Base-by-base conservation (phyloP, 2,888 invertebrate genomes). In the Octonoba sinensis region DNA sequence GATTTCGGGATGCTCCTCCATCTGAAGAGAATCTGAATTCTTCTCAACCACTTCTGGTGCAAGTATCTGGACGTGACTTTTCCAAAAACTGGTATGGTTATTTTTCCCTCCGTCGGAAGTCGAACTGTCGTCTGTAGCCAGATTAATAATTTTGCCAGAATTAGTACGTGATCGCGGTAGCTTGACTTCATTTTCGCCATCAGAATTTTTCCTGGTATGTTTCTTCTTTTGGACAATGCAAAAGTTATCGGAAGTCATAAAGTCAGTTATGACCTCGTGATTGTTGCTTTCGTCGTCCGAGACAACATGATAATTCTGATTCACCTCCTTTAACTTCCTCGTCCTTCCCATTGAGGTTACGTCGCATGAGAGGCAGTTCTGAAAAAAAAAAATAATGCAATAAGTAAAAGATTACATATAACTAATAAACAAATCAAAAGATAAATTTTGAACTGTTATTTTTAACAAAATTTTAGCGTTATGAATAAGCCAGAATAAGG, bases 231-330 rank as follows among this genome's bases (percentile, higher is more conserved):
- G 67, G 15, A 74, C 73, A 12, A 81, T 20, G 22, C 72, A 59
- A 27, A 81, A 81, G 22, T 81, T 57, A 54, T 74, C 79, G n/a
- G 79, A 74, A 22, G 73, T 73, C 15, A 81, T 57, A 60, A 79
- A 79, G n/a, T 74, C 73, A 12, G 13, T 16, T 24, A 24, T 20
- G 22, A 65, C n/a, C 8, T 65, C 49, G 47, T 54, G 18, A n/a
- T 24, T 15, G 24, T 44, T 11, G 13, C 60, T 24, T 15, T 65
- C 65, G 49, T 44, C 44, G 20, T 62, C 56, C 11, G 60, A 64
- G n/a, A 56, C 60, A 22, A 27, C 36, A 6, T 69, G 44, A 6
- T 18, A 44, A 27, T 27, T 51, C 46, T 72, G 56, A 49, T 54
- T 62, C 62, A 60, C 60, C 54, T 27, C 62, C 36, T 81, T 73